These are phyloP conservation scores for Epinephelus moara DNA, from an alignment of 2,113 vertebrate genomes.

Conservation along the genomic window DNA sequence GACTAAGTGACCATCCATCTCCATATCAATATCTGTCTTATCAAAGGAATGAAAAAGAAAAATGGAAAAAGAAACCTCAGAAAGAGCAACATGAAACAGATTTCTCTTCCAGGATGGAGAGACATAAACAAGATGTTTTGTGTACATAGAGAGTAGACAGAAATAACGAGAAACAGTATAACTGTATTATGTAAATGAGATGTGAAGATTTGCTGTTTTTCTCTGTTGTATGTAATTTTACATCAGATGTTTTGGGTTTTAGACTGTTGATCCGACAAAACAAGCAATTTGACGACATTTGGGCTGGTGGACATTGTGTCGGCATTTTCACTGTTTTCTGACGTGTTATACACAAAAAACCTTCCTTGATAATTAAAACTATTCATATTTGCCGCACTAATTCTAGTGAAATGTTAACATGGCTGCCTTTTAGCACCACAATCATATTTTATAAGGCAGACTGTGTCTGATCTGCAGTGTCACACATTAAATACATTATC, in stretches of 20 bases:
- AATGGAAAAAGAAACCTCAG: too few species aligned
- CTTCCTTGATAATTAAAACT: not conserved
- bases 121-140: too few species aligned
- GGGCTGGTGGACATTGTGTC: not conserved
- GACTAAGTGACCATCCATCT: too few species aligned
- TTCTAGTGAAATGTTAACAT: not conserved
- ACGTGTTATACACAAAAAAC: not conserved
- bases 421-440: not conserved
- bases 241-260: not conserved
- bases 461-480: constrained; percentile 19
- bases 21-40: too few species aligned
- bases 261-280: not conserved
- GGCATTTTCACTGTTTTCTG: not conserved
- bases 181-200: not conserved
- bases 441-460: constrained; percentile 10
- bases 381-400: not conserved
- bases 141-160: not conserved
- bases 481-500: constrained; percentile 23
- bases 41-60: too few species aligned
- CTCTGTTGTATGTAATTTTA: not conserved
- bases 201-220: not conserved
- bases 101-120: too few species aligned
- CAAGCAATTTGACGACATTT: not conserved
- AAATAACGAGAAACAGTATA: not conserved
- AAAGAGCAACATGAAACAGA: not conserved